Base-by-base conservation (phyloP, 2,888 invertebrate species). In the Schizotus pectinicornis region DNA sequence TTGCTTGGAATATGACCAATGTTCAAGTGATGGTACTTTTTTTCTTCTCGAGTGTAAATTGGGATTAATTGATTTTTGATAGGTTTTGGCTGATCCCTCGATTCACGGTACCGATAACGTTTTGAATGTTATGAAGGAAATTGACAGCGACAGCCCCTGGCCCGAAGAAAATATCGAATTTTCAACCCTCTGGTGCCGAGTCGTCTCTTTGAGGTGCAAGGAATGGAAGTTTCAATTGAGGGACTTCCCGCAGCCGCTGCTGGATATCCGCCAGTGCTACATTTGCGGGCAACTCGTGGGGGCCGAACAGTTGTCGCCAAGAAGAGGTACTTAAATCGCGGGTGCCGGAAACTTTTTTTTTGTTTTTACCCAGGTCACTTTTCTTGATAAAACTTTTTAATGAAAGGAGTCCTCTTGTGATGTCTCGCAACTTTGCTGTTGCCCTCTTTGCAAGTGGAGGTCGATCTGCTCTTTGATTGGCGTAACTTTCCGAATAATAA, bases 201-300 rank as follows among this genome's bases (percentile, higher is more conserved):
- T 88, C 46, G 87, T 98, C 13, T 88, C 89, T 64, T 85, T 93
- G 48, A 88, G 90, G 63, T 91, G 94, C 67, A 86, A 87, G 11
- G 90, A 90, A 71, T 95, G 96, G 92, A 91, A 90, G 72, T 87
- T 96, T 68, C 88, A 91, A 72, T 82, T 99, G 63, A 84, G 98
- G 5, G 98, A 99, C 82, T 98, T 97, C 79, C 96, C 97, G 0
- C 95, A 96, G 76, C 94, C 96, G 0, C 86, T 97, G 80, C 84
- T 98, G 70, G 87, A 91, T 69, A 89, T 95, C 57, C 87, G 88
- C 67, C 87, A 90, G 63, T 86, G 96, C 77, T 88, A 90, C 63
- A 84, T 97, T 55, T 96, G 94, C 88, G 98, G 98, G 0, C 87
- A 90, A 65, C 80, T 98, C 11, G 88, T 92, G 51, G 98, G 94